These are phyloP conservation scores for Drosophila funebris DNA, from an alignment of 1,140 invertebrate species.

Conservation along the genomic window DNA sequence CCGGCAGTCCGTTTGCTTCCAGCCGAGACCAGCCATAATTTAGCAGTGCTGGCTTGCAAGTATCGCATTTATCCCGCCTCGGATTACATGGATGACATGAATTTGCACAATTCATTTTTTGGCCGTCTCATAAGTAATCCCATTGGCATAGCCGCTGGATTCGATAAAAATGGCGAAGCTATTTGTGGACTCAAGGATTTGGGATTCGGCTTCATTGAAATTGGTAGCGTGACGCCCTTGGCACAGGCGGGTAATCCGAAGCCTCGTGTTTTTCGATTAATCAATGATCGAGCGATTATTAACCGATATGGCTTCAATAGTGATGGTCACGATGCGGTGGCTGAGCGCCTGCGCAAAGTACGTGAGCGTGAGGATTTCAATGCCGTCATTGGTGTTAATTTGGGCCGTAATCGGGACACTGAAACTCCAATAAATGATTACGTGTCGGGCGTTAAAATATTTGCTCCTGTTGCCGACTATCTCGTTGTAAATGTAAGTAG, in stretches of 20 bases:
- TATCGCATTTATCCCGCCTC: constrained; percentile 88
- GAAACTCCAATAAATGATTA: constrained; percentile 92
- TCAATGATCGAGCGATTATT: constrained; percentile 94
- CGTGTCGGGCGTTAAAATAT: constrained; percentile 89
- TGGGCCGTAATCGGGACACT: constrained; percentile 97
- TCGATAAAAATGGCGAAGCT: constrained; percentile 98
- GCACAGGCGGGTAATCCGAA: constrained; percentile 96
- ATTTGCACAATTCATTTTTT: constrained; percentile 89
- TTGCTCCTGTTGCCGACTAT: constrained; percentile 92
- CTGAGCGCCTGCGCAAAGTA: constrained; percentile 86
- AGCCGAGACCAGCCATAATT: constrained; percentile 91
- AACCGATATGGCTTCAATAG: constrained; percentile 97
- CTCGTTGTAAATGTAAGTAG: constrained; percentile 95
- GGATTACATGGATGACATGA: constrained; percentile 85
- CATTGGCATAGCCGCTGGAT: constrained; percentile 98
- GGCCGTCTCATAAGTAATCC: constrained; percentile 92
- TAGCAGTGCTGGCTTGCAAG: constrained; percentile 90
- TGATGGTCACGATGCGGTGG: constrained; percentile 92
- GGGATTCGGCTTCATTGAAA: constrained; percentile 98
- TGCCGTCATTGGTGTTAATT: constrained; percentile 93
- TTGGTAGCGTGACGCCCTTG: constrained; percentile 97
- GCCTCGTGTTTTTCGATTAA: constrained; percentile 95
- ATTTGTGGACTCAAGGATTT: constrained; percentile 91
- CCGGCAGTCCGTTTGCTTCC: constrained; percentile 63
- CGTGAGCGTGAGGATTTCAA: constrained; percentile 85